Base-by-base conservation (phyloP, 2,113 vertebrate genomes). In the Brachyhypopomus occidentalis region DNA sequence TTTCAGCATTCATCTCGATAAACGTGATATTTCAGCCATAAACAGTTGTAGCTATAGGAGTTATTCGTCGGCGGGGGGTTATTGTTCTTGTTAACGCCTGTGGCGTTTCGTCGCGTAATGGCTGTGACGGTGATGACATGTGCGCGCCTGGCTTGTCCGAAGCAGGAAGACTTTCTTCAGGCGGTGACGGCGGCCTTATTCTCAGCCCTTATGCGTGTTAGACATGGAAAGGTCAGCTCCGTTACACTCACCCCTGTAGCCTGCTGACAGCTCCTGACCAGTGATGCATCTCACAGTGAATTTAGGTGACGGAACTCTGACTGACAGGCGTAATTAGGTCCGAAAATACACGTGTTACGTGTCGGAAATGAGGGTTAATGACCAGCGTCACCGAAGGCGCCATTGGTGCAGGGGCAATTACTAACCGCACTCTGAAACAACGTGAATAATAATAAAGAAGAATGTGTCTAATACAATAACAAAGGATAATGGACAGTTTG, bases 311-410 rank as follows among this genome's bases (percentile, higher is more conserved):
- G 56, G 5, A 6, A n/a, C 27, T 70, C 38, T 77, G 83, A 86
- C 17, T 80, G 83, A 82, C 79, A 74, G 56, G 36, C 23, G 34
- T 85, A 80, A 83, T 81, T 77, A 48, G 14, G 81, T 76, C 25
- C 78, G 72, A 76, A 85, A 78, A 76, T 62, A 69, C 9, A 55
- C 11, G 73, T 66, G 60, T 56, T 56, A 82, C 82, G 79, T 67
- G 45, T 38, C 64, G 27, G 80, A 78, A 80, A 58, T 48, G 27
- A 73, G 66, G 75, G 83, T 79, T 83, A 86, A 84, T 79, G 72
- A 63, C 73, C 45, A 20, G 4, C 11, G 67, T 52, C 62, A 34
- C 59, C 6, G 9, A 59, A n/a, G n/a, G 69, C 27, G n/a, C 20
- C n/a, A 19, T 9, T 52, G 45, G 45, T 52, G 12, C 45, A 52